Conservation (phyloP, 2,888 invertebrate genomes). For the Ormyrus rosae region DNA sequence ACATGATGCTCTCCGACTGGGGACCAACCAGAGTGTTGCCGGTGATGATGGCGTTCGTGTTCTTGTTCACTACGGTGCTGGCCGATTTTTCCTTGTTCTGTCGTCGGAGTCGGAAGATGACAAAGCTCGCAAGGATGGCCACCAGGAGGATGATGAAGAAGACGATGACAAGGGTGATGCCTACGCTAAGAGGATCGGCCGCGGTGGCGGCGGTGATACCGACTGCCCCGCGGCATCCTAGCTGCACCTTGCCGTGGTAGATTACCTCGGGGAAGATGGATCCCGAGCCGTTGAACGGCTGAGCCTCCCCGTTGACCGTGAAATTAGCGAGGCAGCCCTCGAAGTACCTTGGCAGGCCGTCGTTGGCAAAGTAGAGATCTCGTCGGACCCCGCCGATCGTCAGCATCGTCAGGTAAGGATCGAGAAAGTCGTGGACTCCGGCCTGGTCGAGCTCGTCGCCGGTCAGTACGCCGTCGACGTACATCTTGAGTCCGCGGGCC, state of each 20-base stretch:
- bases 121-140: constrained; percentile 92
- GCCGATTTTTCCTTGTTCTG: constrained; percentile 91
- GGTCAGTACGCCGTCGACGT: constrained; percentile 83
- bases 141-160: constrained; percentile 94
- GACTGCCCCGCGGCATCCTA: constrained; percentile 86
- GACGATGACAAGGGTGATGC: constrained; percentile 94
- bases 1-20: constrained; percentile 83
- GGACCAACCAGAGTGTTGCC: constrained; percentile 83
- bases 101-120: constrained; percentile 92
- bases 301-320: constrained; percentile 90
- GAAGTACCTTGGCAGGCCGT: constrained; percentile 81
- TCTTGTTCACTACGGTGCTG: constrained; percentile 85
- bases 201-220: constrained; percentile 84
- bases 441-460: constrained; percentile 92
- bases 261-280: constrained; percentile 85
- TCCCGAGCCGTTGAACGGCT: constrained; percentile 93
- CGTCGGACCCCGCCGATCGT: constrained; percentile 87
- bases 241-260: constrained; percentile 84
- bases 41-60: constrained; percentile 85
- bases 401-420: constrained; percentile 90
- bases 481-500: constrained; percentile 83
- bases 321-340: constrained; percentile 94
- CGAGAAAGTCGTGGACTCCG: constrained; percentile 93
- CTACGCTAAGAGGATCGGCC: constrained; percentile 92
- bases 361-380: constrained; percentile 79